These are phyloP conservation scores for Crenichthys baileyi DNA, from an alignment of 2,797 vertebrate genomes.

Conservation along the genomic window DNA sequence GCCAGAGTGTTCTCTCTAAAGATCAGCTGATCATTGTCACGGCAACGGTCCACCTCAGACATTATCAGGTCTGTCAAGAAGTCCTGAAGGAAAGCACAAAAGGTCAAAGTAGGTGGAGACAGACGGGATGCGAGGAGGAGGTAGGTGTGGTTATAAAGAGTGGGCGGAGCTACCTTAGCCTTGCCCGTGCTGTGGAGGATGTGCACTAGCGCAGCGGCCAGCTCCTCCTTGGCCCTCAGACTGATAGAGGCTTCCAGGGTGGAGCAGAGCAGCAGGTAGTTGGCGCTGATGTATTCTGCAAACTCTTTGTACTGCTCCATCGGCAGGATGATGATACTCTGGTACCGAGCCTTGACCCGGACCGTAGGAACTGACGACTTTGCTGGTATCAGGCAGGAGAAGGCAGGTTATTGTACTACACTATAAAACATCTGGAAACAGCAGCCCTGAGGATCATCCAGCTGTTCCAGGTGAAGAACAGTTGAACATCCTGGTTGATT, in stretches of 20 bases:
- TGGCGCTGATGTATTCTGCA: conserved; percentile 94
- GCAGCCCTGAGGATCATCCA: neutral
- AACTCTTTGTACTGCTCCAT: conserved; percentile 99
- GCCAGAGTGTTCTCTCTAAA: conserved; percentile 96
- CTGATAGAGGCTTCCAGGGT: conserved; percentile 91
- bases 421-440: neutral
- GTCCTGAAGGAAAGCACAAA: conserved; percentile 79
- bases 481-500: neutral
- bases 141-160: neutral
- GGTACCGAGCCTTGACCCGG: conserved; percentile 92
- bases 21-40: conserved; percentile 94
- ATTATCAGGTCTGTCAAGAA: conserved; percentile 96
- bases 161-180: conserved; percentile 71
- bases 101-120: neutral
- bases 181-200: conserved; percentile 94
- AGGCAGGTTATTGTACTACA: neutral
- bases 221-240: conserved; percentile 92
- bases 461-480: neutral
- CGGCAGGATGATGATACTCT: conserved; percentile 92
- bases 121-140: too few relatives aligned
- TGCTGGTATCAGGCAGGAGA: conserved; percentile 41
- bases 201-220: conserved; percentile 92
- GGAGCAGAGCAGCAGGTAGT: conserved; percentile 91
- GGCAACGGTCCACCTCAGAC: conserved; percentile 96
- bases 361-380: conserved; percentile 78